Conservation (phyloP, 2,113 vertebrate genomes). For the Oncorhynchus kisutch region DNA sequence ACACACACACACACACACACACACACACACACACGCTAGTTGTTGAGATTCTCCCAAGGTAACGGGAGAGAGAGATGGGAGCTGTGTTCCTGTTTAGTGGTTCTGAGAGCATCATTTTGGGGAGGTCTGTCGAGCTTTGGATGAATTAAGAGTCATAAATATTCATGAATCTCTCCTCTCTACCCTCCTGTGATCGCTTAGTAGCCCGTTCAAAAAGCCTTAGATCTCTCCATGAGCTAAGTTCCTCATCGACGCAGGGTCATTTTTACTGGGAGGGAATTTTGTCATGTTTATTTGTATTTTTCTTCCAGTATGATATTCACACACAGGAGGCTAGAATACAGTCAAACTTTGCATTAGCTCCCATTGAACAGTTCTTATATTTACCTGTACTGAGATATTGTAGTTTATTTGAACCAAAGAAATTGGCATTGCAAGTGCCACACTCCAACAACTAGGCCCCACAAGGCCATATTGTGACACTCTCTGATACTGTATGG, state of each 20-base stretch:
- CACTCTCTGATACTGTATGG: too few relatives aligned
- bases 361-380: too few relatives aligned
- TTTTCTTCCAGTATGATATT: too few relatives aligned
- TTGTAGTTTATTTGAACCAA: too few relatives aligned
- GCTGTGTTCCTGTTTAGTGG: conserved; percentile 38
- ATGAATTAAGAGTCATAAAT: conserved; percentile 55
- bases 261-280: conserved; percentile 19
- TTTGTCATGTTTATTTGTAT: conserved; percentile 24
- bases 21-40: too few relatives aligned
- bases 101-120: conserved; percentile 43
- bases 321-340: too few relatives aligned
- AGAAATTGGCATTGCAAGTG: too few relatives aligned
- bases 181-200: conserved; percentile 45
- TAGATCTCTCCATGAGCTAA: conserved; percentile 30
- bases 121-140: conserved; percentile 24
- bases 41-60: neutral
- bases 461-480: too few relatives aligned
- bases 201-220: conserved; percentile 31
- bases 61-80: neutral
- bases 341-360: too few relatives aligned
- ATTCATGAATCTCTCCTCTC: conserved; percentile 47
- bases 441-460: too few relatives aligned
- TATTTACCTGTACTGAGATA: too few relatives aligned
- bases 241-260: conserved; percentile 27
- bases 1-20: neutral